These are phyloP conservation scores for Crocuta crocuta DNA, from an alignment of 2,113 vertebrate species.

Conservation along the genomic window DNA sequence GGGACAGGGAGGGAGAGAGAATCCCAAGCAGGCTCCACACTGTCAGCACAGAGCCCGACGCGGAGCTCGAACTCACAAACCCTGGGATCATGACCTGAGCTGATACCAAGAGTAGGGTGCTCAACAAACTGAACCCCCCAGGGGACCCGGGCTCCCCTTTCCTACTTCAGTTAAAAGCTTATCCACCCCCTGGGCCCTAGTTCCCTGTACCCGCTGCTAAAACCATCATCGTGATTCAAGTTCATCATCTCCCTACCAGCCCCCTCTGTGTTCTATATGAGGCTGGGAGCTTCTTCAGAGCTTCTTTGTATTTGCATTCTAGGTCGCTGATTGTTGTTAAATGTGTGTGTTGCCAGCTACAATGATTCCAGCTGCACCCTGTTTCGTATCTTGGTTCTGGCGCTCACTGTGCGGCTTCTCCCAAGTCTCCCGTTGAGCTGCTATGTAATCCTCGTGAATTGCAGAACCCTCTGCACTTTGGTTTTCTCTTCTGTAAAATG, in stretches of 20 bases:
- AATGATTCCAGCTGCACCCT: neutral
- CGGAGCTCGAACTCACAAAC: too few relatives aligned
- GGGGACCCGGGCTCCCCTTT: neutral
- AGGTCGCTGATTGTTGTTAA: neutral
- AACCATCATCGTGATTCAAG: fast-evolving
- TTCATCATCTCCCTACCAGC: fast-evolving
- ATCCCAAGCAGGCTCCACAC: too few relatives aligned
- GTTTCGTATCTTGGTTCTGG: neutral
- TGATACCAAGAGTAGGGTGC: too few relatives aligned
- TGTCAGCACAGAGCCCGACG: too few relatives aligned
- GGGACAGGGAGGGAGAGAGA: too few relatives aligned
- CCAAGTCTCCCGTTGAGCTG: fast-evolving
- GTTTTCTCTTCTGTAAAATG: neutral
- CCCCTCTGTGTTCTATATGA: neutral
- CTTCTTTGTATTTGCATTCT: slow-evolving; percentile 46
- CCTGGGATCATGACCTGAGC: too few relatives aligned
- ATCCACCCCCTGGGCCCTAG: fast-evolving
- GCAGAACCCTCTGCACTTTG: fast-evolving
- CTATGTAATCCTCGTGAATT: fast-evolving
- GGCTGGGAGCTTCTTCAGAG: neutral
- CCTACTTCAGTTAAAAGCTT: neutral
- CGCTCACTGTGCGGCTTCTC: fast-evolving
- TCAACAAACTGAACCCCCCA: too few relatives aligned
- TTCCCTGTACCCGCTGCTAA: neutral
- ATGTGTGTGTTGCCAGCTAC: neutral